Conservation (phyloP, 92 coral and sea anemone genomes). For the Diadumene lineata region DNA sequence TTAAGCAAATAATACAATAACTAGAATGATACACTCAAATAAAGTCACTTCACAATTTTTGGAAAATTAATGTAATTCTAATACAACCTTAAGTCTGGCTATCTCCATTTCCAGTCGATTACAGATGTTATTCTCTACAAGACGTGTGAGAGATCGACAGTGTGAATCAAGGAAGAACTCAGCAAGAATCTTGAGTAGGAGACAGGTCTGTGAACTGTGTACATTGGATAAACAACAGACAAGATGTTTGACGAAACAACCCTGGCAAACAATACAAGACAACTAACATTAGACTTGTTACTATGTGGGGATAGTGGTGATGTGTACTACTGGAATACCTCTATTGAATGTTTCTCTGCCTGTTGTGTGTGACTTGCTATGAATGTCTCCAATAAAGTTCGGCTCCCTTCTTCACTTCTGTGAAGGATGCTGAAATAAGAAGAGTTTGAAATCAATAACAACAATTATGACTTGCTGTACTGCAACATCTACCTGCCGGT, state of each 20-base stretch:
- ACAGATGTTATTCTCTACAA: slow-evolving; percentile 79
- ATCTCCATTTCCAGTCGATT: slow-evolving; percentile 66
- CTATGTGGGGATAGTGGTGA: background rate
- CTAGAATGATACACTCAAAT: no score
- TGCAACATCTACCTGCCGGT: no score
- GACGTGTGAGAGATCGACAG: slow-evolving; percentile 64
- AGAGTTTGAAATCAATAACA: background rate
- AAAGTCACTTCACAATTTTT: no score
- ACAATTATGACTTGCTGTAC: no score
- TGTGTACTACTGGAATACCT: slow-evolving; percentile 16
- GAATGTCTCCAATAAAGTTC: slow-evolving; percentile 59
- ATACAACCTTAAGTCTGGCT: slow-evolving; percentile 37
- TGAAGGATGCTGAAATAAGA: slow-evolving; percentile 49
- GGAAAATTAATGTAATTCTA: no score
- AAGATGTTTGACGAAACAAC: slow-evolving; percentile 61
- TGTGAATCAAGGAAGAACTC: slow-evolving; percentile 67
- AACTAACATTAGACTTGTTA: no score
- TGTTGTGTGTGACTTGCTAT: slow-evolving; percentile 35
- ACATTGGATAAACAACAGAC: slow-evolving; percentile 67
- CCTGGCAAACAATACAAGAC: slow-evolving; percentile 39
- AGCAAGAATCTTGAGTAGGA: slow-evolving; percentile 64
- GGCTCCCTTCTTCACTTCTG: slow-evolving; percentile 73
- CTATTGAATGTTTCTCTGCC: slow-evolving; percentile 8
- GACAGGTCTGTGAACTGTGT: slow-evolving; percentile 76
- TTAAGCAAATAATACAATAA: no score